Percentiles rank a stretch among this genome's conserved stretches.
Conservation (phyloP, 2,113 vertebrate species). For the Tricholaema leucomelas region DNA sequence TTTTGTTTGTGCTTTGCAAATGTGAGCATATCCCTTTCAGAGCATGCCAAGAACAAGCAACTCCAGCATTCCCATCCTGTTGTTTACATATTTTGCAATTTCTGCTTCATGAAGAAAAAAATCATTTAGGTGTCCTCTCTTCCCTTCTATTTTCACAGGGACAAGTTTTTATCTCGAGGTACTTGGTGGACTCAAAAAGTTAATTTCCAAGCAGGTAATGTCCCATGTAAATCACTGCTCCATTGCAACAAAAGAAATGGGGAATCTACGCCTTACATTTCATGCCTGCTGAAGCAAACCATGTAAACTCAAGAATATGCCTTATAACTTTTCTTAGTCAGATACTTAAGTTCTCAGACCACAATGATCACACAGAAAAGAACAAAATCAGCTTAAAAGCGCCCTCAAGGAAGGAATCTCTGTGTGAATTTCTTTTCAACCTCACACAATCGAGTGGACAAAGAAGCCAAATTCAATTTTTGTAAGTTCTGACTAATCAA, state of each 20-base stretch:
- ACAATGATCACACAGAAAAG: not conserved
- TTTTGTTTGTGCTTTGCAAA: slow-evolving; percentile 35
- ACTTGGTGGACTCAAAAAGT: not conserved
- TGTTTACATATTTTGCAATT: not conserved
- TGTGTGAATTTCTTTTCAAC: not conserved
- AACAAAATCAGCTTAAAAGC: not conserved
- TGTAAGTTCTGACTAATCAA: not conserved
- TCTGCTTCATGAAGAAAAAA: not conserved
- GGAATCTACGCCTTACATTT: slow-evolving; percentile 21
- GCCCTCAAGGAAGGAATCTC: no score
- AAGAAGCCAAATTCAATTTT: slow-evolving; percentile 4
- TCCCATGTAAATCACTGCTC: not conserved
- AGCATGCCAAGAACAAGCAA: slow-evolving; percentile 18
- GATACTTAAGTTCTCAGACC: not conserved
- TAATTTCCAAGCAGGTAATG: slow-evolving; percentile 24
- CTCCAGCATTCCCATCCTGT: not conserved
- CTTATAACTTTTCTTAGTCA: not conserved
- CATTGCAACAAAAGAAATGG: not conserved
- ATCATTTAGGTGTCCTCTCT: not conserved
- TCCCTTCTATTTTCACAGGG: not conserved
- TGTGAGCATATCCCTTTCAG: slow-evolving; percentile 2
- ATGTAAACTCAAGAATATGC: slow-evolving; percentile 14
- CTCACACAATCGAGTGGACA: not conserved
- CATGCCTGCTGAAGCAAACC: not conserved
- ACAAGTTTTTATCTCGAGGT: not conserved